Base-by-base conservation (phyloP, 2,797 vertebrate species). In the Adrianichthys oophorus region DNA sequence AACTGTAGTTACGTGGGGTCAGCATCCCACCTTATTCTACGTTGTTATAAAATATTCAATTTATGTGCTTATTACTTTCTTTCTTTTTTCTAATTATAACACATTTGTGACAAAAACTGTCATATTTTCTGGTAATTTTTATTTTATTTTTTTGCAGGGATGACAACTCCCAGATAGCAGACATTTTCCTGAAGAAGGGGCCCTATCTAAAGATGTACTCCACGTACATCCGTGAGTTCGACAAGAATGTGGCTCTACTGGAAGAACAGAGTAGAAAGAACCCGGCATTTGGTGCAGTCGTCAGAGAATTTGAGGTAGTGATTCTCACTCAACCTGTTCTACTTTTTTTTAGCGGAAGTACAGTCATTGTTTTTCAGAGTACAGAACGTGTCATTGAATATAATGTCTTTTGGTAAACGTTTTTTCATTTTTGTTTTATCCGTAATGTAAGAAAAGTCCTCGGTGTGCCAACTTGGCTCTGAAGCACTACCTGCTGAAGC, bases 161-260 rank as follows among this genome's bases (percentile, higher is more conserved):
- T 0, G 94, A 95, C 15, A 91, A 94, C 62, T 90, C 93, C 45
- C 91, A 92, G 82, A 90, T 99, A 41, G 94, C 97, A 21, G 98
- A 99, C 70, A 95, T 99, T 76, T 98, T 99, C 91, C 90, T 99
- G 75, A 95, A 96, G 82, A 97, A 98, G 73, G 97, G 98, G 17
- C 96, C 96, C 0, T 99, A 95, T 79, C 88, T 99, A 55, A 99
- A 99, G 85, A 98, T 99, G 98, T 99, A 99, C 89, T 96, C 96
- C 32, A 96, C 94, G 2, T 99, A 99, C 80, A 99, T 99, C 68
- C 94, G 94, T 15, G 95, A 98, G 90, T 99, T 95, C 48, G 95
- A 97, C 91, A 96, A 93, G 91, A 99, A 98, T 87, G 86, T 96
- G 83, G 87, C 93, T 53, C 88, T 98, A 67, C 92, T 99, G 82